These are phyloP conservation scores for Crypturellus tataupa DNA, from an alignment of 2,797 vertebrate species.

Conservation along the genomic window DNA sequence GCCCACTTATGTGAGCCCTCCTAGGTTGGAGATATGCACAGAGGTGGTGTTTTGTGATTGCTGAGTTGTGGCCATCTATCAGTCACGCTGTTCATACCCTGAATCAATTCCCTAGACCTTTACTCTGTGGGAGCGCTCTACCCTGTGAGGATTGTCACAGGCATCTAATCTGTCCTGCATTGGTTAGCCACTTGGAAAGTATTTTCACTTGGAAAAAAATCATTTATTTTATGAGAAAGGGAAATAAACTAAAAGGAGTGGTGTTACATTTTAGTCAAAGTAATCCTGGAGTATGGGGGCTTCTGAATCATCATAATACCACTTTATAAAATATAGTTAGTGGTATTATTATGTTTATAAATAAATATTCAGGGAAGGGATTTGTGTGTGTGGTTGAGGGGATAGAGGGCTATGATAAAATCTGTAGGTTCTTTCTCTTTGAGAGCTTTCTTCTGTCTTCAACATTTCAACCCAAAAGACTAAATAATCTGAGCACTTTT, in stretches of 20 bases:
- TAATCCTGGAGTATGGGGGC: not conserved
- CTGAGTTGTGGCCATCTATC: not conserved
- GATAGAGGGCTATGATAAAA: not conserved
- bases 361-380: not conserved
- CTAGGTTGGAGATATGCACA: not conserved
- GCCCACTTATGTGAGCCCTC: not conserved
- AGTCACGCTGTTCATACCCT: not conserved
- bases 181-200: not conserved
- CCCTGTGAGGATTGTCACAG: not conserved
- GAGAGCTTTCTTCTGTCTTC: not conserved
- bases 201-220: not conserved
- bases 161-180: not conserved
- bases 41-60: not conserved
- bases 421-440: not conserved
- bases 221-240: not conserved
- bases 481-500: not conserved
- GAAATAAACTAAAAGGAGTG: not conserved
- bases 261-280: not conserved
- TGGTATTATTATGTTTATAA: not conserved
- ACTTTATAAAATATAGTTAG: not conserved
- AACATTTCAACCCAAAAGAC: not conserved
- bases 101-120: not conserved
- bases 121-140: not conserved
- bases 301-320: not conserved
- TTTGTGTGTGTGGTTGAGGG: not conserved